Evolutionary conservation across 1,140 invertebrate species (phyloP), one percentile per base, ranked within the genome.

Genomic region (Cataglyphis hispanica): DNA sequence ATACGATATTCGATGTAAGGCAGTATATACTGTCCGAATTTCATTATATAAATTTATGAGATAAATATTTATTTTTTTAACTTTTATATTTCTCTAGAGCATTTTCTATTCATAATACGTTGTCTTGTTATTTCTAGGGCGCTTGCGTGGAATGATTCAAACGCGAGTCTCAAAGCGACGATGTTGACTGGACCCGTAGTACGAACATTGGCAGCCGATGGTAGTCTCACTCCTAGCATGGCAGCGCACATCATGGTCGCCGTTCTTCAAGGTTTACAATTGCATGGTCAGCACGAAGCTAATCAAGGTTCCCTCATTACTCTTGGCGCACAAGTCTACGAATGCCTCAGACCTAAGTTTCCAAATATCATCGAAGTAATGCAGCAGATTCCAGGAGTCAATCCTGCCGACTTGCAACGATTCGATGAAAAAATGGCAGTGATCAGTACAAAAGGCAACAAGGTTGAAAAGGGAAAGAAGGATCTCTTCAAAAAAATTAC

Each of bases 401-500:
- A 97, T 95, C 96, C 96, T 27, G 96, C 97, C 1, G 98, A 98
- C 93, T 93, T 98, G 61, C 97, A 97, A 86, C 96, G 97, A 80
- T 97, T 98, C 84, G 98, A 98, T 93, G 98, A 98, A 88, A 98
- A 98, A 93, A 96, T 98, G 92, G 94, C 97, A 11, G 96, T 96
- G 4, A 95, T 95, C 43, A 96, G 96, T 13, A 96, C 96, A 75
- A 97, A 97, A 90, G 97, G 97, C 27, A 96, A 97, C 89, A 98
- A 98, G 93, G 96, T 97, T 16, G 98, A 98, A 90, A 98, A 98
- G 92, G 97, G 97, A 84, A 98, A 98, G 93, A 98, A 98, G 90
- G 98, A 99, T 92, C 95, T 98, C 16, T 98, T 99, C 93, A 98
- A 98, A 93, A 98, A 98, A 95, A 96, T 99, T 60, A 98, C 98